Evolutionary conservation across 1,140 invertebrate genomes (phyloP).

Genomic region (Calliphora vicina): DNA sequence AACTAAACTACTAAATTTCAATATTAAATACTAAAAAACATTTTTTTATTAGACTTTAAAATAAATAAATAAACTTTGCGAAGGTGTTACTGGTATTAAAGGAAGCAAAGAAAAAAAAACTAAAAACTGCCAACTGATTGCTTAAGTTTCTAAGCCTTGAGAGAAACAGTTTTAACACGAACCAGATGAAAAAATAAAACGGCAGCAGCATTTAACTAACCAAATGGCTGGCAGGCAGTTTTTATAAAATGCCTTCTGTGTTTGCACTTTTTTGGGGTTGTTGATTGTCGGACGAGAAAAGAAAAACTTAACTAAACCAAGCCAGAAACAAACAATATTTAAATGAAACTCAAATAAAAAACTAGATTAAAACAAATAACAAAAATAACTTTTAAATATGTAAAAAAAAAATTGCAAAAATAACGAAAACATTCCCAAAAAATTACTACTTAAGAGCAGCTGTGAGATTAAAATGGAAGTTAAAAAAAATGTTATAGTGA

Average conservation of each 20-base stretch:
- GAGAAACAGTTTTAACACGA: not conserved
- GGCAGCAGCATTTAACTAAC: not conserved
- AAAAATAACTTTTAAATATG: no score
- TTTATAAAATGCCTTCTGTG: not conserved
- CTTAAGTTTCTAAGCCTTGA: not conserved
- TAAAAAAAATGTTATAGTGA: no score
- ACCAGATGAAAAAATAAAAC: not conserved
- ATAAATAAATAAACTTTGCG: not conserved
- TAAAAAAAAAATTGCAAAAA: no score
- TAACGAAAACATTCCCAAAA: no score
- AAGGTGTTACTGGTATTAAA: not conserved
- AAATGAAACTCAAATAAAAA: no score
- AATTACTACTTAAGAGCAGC: no score
- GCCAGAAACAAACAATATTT: no score
- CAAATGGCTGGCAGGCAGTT: not conserved
- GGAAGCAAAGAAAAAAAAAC: not conserved
- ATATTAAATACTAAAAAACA: not conserved
- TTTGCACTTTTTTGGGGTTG: not conserved
- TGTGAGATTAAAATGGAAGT: no score
- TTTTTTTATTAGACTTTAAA: not conserved
- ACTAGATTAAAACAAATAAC: no score
- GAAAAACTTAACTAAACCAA: not conserved
- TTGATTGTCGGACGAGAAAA: not conserved
- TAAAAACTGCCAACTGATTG: not conserved
- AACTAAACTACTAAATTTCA: not conserved